A percentile compares a stretch with the other conserved stretches of the same genome.
These are phyloP conservation scores for Setipinna tenuifilis DNA, from an alignment of 2,797 vertebrate genomes.

Conservation along the genomic window DNA sequence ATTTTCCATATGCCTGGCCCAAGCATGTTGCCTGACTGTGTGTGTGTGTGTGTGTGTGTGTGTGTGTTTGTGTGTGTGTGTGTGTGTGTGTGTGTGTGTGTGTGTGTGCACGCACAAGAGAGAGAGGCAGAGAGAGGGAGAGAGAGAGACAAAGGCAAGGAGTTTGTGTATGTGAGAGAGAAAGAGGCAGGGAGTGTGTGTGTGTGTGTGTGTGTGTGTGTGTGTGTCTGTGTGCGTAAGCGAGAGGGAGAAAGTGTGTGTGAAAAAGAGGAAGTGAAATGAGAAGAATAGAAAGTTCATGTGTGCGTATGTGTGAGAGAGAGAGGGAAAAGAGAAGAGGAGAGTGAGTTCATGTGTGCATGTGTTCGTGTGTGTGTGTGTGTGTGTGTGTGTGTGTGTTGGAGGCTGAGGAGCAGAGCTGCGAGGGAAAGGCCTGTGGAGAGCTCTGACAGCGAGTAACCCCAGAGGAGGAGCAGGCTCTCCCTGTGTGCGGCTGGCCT, in stretches of 20 bases:
- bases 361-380: background rate
- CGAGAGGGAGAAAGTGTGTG: too few species aligned
- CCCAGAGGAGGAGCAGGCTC: background rate
- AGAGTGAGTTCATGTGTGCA: too few species aligned
- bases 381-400: background rate
- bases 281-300: too few species aligned
- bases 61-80: background rate
- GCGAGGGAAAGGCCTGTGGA: background rate
- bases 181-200: too few species aligned
- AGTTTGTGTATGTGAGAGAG: too few species aligned
- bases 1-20: slow-evolving; percentile 22
- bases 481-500: too few species aligned
- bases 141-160: too few species aligned
- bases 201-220: too few species aligned
- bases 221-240: too few species aligned
- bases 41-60: background rate
- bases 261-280: too few species aligned
- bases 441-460: background rate
- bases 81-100: background rate
- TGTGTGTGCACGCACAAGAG: background rate
- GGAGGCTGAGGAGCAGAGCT: background rate
- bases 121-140: too few species aligned
- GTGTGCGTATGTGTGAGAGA: background rate
- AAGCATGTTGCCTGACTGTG: background rate
- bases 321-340: too few species aligned